Evolutionary conservation across 1,140 invertebrate species (phyloP).

Genomic region (Drosophila biarmipes): DNA sequence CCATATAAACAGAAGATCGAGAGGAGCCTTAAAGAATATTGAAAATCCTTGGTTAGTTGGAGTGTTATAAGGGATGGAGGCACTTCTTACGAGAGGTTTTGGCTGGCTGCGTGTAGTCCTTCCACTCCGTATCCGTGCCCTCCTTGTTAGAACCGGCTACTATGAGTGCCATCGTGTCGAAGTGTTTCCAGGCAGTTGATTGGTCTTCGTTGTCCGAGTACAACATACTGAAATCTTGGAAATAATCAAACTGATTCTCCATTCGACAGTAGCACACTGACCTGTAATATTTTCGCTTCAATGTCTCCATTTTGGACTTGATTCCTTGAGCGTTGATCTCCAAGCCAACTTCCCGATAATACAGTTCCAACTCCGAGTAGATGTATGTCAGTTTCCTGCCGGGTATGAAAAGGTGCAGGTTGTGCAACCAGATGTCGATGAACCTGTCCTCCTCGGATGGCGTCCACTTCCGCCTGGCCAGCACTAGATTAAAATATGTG

Average conservation of each 20-base stretch:
- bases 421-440: conserved; percentile 24
- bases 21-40: conserved; percentile 1
- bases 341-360: conserved; percentile 14
- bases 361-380: conserved; percentile 3
- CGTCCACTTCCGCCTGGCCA: conserved; percentile 19
- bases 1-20: conserved; percentile 15
- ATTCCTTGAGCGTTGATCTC: conserved; percentile 17
- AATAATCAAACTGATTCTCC: neutral
- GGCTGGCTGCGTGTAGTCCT: conserved; percentile 10
- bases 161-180: conserved; percentile 13
- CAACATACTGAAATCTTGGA: conserved; percentile 14
- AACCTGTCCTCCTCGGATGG: conserved; percentile 26
- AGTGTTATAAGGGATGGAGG: neutral
- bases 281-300: conserved; percentile 33
- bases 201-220: conserved; percentile 2
- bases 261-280: conserved; percentile 6
- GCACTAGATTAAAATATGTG: neutral
- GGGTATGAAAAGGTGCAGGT: conserved; percentile 14
- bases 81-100: conserved; percentile 9
- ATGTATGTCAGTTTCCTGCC: conserved; percentile 16
- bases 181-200: conserved; percentile 9
- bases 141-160: neutral
- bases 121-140: conserved; percentile 9
- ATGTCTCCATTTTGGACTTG: conserved; percentile 37
- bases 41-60: neutral